Conservation (phyloP, 2,888 invertebrate species). For the Drosophila pseudotalamancana region DNA sequence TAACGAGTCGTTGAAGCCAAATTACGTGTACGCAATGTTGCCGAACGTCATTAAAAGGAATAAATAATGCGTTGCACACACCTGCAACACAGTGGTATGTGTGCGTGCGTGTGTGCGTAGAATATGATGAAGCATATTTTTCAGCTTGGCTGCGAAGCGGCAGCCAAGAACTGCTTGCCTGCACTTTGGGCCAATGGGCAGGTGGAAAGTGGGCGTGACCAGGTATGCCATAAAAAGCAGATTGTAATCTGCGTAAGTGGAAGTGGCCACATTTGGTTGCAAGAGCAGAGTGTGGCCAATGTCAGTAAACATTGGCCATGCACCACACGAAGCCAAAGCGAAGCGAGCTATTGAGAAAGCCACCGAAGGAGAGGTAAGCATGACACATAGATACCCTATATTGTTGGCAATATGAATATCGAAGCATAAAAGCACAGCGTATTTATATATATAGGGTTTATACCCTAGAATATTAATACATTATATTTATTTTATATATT, state of each 20-base stretch:
- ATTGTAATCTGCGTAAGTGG: slow-evolving; percentile 77
- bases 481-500: no score
- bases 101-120: slow-evolving; percentile 11
- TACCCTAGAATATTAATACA: no score
- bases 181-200: slow-evolving; percentile 33
- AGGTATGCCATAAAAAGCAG: slow-evolving; percentile 67
- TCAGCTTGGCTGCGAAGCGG: slow-evolving; percentile 27
- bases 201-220: slow-evolving; percentile 1
- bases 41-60: slow-evolving; percentile 41
- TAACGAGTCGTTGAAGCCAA: not conserved
- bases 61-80: slow-evolving; percentile 41
- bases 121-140: slow-evolving; percentile 62
- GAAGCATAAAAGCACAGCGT: not conserved
- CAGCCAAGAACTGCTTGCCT: slow-evolving; percentile 20
- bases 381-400: slow-evolving; percentile 1
- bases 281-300: slow-evolving; percentile 39
- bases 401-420: no score
- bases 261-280: slow-evolving; percentile 71
- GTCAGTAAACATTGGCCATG: slow-evolving; percentile 22
- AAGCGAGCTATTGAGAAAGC: not conserved
- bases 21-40: slow-evolving; percentile 31
- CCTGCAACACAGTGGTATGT: not conserved
- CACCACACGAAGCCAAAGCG: slow-evolving; percentile 10
- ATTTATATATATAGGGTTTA: no score
- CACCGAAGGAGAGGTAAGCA: not conserved